These are phyloP conservation scores for Hypocryptadius cinnamomeus DNA, from an alignment of 2,113 vertebrate species.

Conservation along the genomic window DNA sequence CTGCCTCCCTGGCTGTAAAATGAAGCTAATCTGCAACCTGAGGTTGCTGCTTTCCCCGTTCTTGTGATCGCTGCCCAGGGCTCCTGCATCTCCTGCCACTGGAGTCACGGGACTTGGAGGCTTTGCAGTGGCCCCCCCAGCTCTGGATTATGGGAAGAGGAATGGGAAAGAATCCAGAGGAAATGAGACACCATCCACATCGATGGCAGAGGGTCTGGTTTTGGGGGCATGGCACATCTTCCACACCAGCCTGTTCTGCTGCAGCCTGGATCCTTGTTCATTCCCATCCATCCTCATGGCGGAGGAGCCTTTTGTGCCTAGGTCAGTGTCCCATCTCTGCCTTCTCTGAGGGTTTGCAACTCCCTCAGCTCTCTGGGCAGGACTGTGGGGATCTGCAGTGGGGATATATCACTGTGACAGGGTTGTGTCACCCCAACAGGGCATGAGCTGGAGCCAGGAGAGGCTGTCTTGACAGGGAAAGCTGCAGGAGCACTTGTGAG, in stretches of 20 bases:
- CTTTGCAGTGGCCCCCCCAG: not conserved
- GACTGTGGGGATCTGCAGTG: not conserved
- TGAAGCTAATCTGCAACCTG: slow-evolving; percentile 45
- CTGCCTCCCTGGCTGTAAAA: slow-evolving; percentile 22
- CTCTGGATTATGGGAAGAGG: not conserved
- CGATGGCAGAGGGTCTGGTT: not conserved
- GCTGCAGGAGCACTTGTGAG: not conserved
- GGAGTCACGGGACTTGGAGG: not conserved
- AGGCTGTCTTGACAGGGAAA: not conserved
- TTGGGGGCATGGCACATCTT: not conserved
- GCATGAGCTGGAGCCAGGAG: not conserved
- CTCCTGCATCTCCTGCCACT: not conserved
- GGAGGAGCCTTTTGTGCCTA: not conserved
- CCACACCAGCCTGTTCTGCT: not conserved
- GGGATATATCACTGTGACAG: not conserved
- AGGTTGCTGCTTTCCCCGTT: slow-evolving; percentile 16
- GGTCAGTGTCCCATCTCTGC: not conserved
- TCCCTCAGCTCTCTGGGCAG: rapidly evolving
- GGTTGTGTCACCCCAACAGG: rapidly evolving
- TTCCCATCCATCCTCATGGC: not conserved
- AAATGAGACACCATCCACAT: not conserved
- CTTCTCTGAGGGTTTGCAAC: not conserved
- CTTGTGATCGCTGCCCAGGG: slow-evolving; percentile 15
- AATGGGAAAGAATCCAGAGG: not conserved
- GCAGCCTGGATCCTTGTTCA: not conserved